Percentiles rank a stretch among this genome's conserved stretches.
These are phyloP conservation scores for Vulpes lagopus DNA, from an alignment of 2,113 vertebrate species.

Conservation along the genomic window DNA sequence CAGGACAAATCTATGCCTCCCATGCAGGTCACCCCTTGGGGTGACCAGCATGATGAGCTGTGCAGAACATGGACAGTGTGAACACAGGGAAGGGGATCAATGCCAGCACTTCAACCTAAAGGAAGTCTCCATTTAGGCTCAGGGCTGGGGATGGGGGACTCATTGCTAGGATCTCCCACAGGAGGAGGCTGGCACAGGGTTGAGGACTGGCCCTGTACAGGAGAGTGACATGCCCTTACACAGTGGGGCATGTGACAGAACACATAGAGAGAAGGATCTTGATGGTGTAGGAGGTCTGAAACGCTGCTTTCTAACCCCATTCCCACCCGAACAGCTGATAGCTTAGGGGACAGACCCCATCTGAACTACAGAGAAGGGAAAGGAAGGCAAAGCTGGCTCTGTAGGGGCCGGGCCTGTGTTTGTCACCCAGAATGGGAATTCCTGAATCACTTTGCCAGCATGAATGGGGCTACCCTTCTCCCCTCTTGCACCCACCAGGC, in stretches of 20 bases:
- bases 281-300: too few species aligned
- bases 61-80: not conserved
- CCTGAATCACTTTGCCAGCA: not conserved
- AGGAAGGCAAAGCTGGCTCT: not conserved
- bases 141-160: not conserved
- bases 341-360: not conserved
- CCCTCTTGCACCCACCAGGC: not conserved
- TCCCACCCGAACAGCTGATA: not conserved
- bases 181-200: not conserved
- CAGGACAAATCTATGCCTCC: not conserved
- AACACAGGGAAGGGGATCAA: not conserved
- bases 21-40: rapidly evolving
- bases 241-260: not conserved
- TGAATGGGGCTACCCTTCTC: not conserved
- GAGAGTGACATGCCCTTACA: not conserved
- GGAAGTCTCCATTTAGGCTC: not conserved
- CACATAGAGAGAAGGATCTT: not conserved
- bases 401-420: rapidly evolving
- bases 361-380: not conserved
- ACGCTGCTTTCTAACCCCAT: not conserved
- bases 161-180: not conserved
- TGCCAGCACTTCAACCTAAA: not conserved
- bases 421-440: not conserved
- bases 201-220: not conserved
- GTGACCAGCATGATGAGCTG: not conserved